Evolutionary conservation across 23 tunicate species (phyloP).

Genomic region (Oikopleura vanhoeffeni): DNA sequence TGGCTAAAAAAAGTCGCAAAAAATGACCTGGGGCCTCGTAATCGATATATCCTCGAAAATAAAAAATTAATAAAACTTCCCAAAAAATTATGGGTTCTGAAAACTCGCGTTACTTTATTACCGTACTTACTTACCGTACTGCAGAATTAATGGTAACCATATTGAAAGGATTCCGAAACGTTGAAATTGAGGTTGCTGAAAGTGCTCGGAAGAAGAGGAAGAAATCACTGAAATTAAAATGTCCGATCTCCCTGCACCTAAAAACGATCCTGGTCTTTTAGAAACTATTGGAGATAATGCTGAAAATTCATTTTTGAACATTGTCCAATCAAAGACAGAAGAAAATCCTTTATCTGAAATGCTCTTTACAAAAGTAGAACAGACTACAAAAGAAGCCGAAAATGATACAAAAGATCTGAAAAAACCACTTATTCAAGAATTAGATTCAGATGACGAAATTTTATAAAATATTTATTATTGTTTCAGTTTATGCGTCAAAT

Average conservation of each 20-base stretch:
- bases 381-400: background rate
- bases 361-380: background rate
- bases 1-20: no score
- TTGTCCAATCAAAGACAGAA: background rate
- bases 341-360: background rate
- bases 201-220: no score
- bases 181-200: background rate
- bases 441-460: constrained; percentile 14
- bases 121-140: no score
- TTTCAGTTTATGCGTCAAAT: no score
- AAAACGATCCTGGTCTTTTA: background rate
- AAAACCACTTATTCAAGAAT: background rate
- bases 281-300: background rate
- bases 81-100: no score
- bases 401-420: background rate
- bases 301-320: background rate
- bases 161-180: background rate
- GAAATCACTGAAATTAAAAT: background rate
- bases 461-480: no score
- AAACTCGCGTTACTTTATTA: no score
- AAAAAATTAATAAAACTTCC: no score
- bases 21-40: no score
- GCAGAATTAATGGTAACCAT: no score
- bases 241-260: background rate
- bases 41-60: no score